Evolutionary conservation across 2,797 vertebrate genomes (phyloP).

Genomic region (Diplodus puntazzo): DNA sequence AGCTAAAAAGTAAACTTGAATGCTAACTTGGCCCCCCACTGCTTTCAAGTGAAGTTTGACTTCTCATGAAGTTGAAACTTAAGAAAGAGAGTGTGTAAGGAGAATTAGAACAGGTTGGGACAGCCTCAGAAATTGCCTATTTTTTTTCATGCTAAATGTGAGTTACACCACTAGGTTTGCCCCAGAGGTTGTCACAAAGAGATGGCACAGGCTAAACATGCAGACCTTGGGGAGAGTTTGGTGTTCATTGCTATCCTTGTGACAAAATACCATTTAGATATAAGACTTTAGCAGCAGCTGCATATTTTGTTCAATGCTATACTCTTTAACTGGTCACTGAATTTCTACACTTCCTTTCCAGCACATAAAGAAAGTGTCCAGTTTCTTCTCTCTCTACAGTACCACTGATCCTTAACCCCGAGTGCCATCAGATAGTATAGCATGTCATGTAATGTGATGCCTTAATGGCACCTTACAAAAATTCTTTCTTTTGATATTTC

Average conservation of each 20-base stretch:
- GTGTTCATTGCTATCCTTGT: neutral
- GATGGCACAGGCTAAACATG: neutral
- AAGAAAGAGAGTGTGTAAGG: neutral
- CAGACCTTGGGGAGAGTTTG: neutral
- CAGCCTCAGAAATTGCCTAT: conserved; percentile 4
- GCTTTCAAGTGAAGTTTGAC: neutral
- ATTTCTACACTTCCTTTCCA: neutral
- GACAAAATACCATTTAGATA: neutral
- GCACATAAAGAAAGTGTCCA: neutral
- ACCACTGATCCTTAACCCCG: no score
- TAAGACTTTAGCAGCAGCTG: neutral
- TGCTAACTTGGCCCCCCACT: neutral
- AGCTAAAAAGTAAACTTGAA: no score
- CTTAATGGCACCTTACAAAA: neutral
- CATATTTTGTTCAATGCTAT: no score
- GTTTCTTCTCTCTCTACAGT: neutral
- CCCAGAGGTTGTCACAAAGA: neutral
- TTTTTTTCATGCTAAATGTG: neutral
- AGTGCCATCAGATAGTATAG: conserved; percentile 3
- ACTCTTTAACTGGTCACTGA: neutral
- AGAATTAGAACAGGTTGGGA: neutral
- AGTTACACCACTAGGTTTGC: neutral
- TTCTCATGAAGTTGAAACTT: neutral
- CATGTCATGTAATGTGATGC: neutral
- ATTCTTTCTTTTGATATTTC: neutral